Base-by-base conservation (phyloP, 1,140 invertebrate species). In the Calephelis virginiensis region DNA sequence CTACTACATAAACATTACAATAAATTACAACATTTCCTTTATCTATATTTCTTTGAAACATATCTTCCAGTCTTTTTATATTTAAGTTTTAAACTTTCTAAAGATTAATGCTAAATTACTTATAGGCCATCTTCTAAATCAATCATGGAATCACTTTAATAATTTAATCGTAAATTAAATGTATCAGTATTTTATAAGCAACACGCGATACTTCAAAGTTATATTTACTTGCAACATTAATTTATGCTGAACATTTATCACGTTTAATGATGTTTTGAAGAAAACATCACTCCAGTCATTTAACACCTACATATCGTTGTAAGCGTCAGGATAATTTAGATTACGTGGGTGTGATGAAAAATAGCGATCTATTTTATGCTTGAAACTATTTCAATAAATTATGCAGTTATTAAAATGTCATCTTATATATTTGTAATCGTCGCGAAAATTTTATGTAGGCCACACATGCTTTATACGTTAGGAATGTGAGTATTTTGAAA, bases 281-380 rank as follows among this genome's bases (percentile, higher is more conserved):
- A 14, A 53, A 53, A 53, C n/a, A 53, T 53, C 50, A 73, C 61
- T 67, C 70, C 63, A 47, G 61, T 68, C 69, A 66, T 47, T 75
- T 61, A 71, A 71, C 76, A 70, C 76, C 76, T 68, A 77, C 75
- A 53, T 59, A 59, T 40, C 10, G 59, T 46, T 66, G 48, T 63
- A 68, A 53, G 61, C 68, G 67, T 67, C 65, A 64, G 64, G 66
- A 64, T 62, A 64, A 61, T 64, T 61, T 69, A 63, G 45, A 53
- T 53, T 53, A 53, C 50, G 50, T 53, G 17, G 50, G 50, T 17
- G 49, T 14, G 50, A 53, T 53, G 50, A 53, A 53, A 53, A 53
- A 17, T 53, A 53, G 14, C 17, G 50, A 53, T 53, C 50, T 53
- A 28, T 53, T 53, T 28, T 28, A 28, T 53, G 17, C 50, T 28